Base-by-base conservation (phyloP, 2,888 invertebrate species). In the Ametastegia equiseti region DNA sequence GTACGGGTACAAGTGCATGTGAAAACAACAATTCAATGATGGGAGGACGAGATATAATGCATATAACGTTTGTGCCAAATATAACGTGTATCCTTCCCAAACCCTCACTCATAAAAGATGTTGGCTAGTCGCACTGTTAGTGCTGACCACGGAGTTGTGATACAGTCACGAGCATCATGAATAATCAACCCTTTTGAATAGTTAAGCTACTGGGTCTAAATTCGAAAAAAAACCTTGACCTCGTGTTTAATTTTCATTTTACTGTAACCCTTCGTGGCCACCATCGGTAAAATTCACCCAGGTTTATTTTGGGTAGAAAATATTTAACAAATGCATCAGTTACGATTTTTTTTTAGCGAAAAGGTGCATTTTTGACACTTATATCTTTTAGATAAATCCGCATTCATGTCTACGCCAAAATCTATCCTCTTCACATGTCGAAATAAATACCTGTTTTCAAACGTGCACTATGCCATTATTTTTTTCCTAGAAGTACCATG, bases 181-280 rank as follows among this genome's bases (percentile, higher is more conserved):
- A 78, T 78, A n/a, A 60, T 71, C 47, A 9, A 78, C 45, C 57
- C 78, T 63, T 60, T 42, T 63, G 30, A 57, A 78, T 78, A 23
- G 15, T 78, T 78, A 19, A 78, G 3, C 30, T 5, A 23, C 27
- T 15, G 5, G 36, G n/a, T 54, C 54, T 75, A 75, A 75, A 75
- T 54, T 75, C 36, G 19, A 33, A 54, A 19, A 23, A 71, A 5
- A 36, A 67, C 11, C 9, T 6, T 36, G 71, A 47, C 11, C 36
- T 54, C 33, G 9, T 36, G 7, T 30, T 30, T 39, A 6, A 45
- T 27, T 47, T 47, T 0, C 30, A 54, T 47, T 71, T 47, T 71
- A 15, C 27, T 71, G 9, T 30, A 42, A n/a, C n/a, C n/a, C n/a
- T n/a, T n/a, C n/a, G n/a, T n/a, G n/a, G n/a, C n/a, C n/a, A n/a